Evolutionary conservation across 1,140 invertebrate species (phyloP).

Genomic region (Euura lappo): DNA sequence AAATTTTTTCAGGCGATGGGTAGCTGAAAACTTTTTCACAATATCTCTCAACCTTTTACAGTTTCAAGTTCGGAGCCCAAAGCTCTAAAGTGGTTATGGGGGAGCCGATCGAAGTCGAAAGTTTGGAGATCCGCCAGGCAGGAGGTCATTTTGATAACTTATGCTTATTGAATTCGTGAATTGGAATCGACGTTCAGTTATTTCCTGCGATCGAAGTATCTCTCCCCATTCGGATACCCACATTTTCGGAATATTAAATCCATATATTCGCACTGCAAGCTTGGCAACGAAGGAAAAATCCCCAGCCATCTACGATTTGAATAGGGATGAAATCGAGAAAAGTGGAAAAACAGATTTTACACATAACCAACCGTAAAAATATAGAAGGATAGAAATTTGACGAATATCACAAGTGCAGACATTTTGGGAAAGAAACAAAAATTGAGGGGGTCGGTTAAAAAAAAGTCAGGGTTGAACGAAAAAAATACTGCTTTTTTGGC

Average conservation of each 20-base stretch:
- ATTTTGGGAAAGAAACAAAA: no score
- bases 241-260: background rate
- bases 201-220: background rate
- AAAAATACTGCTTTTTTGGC: no score
- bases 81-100: background rate
- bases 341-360: no score
- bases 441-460: no score
- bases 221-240: background rate
- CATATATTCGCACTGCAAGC: background rate
- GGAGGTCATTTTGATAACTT: conserved; percentile 7
- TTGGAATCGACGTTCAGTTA: conserved; percentile 5
- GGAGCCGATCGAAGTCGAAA: background rate
- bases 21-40: no score
- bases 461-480: no score
- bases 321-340: no score
- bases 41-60: background rate
- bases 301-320: no score
- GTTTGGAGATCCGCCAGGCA: background rate
- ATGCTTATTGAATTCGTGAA: conserved; percentile 5
- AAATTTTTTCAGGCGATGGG: no score
- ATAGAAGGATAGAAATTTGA: no score
- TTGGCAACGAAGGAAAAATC: background rate
- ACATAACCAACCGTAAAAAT: no score
- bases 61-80: background rate
- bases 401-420: no score